Base-by-base conservation (phyloP, 2,113 vertebrate species). In the Phalacrocorax aristotelis region DNA sequence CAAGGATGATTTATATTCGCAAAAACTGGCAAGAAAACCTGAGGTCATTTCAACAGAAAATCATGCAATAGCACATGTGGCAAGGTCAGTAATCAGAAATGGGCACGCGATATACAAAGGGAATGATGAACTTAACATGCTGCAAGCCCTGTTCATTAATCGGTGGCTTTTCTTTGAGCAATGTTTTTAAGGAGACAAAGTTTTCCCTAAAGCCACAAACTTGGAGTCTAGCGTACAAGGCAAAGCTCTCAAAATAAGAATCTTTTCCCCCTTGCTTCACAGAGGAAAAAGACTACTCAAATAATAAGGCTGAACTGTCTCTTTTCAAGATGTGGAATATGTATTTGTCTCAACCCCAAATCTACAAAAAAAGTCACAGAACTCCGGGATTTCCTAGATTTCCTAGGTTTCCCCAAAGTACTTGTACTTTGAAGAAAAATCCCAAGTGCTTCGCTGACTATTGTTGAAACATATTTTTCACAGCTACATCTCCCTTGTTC, bases 41-140 rank as follows among this genome's bases (percentile, higher is more conserved):
- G 29, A 46, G 0, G 2, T 17, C 30, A 75, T 1, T 55, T 80
- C 44, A 89, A 54, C 29, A 87, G 58, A 58, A 74, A 70, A 49
- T 52, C 46, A 57, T 4, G 32, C 30, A 75, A 21, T 54, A 89
- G 65, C 11, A 27, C 13, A 19, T 0, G 9, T 13, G 22, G 40
- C 11, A 49, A 51, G 9, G 11, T 51, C 79, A 72, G 27, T 6
- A 57, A 51, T 52, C 23, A 68, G 60, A 58, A 57, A 64, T 15
- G 25, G 30, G 27, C 32, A 42, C 0, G 1, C 34, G 49, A 52
- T 7, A 1, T 15, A 38, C 29, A 68, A 72, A 74, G 1, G 36
- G 8, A 87, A 29, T 38, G 23, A 54, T 1, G 1, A 49, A 83
- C 9, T 4, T 14, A 70, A 54, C 15, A 6, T 9, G 17, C 26